These are phyloP conservation scores for Paramisgurnus dabryanus DNA, from an alignment of 2,113 vertebrate genomes.

Conservation along the genomic window DNA sequence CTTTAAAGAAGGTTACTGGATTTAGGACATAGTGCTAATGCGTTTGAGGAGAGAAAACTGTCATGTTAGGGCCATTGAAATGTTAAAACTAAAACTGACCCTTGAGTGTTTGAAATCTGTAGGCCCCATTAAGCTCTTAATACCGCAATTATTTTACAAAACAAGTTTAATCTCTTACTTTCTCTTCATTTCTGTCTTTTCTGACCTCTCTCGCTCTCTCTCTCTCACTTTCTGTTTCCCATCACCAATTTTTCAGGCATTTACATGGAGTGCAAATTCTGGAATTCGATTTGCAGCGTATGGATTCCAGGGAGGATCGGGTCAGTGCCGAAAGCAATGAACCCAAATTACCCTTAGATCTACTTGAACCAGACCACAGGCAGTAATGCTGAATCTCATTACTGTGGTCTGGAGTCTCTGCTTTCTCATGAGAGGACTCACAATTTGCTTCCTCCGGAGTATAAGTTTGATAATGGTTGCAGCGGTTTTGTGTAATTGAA, in stretches of 20 bases:
- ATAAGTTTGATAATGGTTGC: conserved; percentile 48
- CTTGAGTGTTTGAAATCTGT: conserved; percentile 27
- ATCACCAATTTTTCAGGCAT: not conserved
- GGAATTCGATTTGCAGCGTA: conserved; percentile 41
- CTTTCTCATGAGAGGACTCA: conserved; percentile 11
- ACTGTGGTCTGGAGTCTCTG: conserved; percentile 24
- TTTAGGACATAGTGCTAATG: conserved; percentile 34
- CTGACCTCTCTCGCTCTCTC: not conserved
- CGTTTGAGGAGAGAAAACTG: conserved; percentile 4
- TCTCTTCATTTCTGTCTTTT: not conserved
- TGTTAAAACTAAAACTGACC: conserved; percentile 38
- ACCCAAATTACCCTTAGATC: conserved; percentile 52
- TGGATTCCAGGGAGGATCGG: conserved; percentile 43
- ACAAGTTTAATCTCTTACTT: conserved; percentile 16
- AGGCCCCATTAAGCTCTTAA: conserved; percentile 27
- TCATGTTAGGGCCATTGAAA: conserved; percentile 21
- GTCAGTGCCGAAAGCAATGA: conserved; percentile 46
- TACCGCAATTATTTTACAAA: conserved; percentile 20
- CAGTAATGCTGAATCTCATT: conserved; percentile 39
- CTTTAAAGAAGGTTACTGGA: conserved; percentile 6
- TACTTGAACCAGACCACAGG: conserved; percentile 29
- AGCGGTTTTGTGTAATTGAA: conserved; percentile 2
- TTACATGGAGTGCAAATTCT: not conserved
- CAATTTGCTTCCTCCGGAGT: conserved; percentile 51
- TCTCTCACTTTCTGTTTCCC: not conserved